Evolutionary conservation across 2,888 invertebrate genomes (phyloP).

Genomic region (Odontocerum albicorne): DNA sequence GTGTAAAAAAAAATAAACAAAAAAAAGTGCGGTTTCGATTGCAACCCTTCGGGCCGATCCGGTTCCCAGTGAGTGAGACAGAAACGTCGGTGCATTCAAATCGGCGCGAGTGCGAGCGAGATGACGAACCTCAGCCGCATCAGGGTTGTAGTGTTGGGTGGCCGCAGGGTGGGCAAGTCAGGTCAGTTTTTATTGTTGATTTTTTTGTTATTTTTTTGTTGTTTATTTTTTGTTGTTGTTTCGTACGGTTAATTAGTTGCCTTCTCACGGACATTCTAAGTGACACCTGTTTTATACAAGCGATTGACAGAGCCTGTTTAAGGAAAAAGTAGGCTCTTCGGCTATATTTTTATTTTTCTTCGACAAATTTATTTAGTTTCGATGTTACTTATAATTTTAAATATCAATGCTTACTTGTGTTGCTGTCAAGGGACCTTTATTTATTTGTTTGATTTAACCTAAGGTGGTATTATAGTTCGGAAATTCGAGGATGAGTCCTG

Average conservation of each 20-base stretch:
- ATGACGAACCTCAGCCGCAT: constrained; percentile 79
- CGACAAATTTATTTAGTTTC: too few relatives aligned
- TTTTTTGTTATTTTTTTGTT: constrained; percentile 9
- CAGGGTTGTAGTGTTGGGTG: constrained; percentile 78
- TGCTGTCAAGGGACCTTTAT: too few relatives aligned
- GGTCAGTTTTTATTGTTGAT: constrained; percentile 56
- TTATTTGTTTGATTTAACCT: too few relatives aligned
- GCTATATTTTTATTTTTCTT: too few relatives aligned
- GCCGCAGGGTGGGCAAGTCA: constrained; percentile 76
- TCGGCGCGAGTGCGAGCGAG: constrained; percentile 38
- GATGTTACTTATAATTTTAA: too few relatives aligned
- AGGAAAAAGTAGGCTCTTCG: too few relatives aligned
- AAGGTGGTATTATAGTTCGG: too few relatives aligned
- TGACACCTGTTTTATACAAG: constrained; percentile 4
- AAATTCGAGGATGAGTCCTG: too few relatives aligned
- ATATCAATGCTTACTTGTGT: too few relatives aligned
- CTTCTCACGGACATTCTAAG: constrained; percentile 2
- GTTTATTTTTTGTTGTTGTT: background rate
- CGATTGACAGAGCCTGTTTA: too few relatives aligned
- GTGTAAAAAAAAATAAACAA: background rate
- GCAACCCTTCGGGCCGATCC: constrained; percentile 5
- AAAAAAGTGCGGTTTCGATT: constrained; percentile 3
- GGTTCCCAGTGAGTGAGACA: constrained; percentile 10
- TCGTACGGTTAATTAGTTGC: background rate
- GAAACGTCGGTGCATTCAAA: background rate